Evolutionary conservation across 2,888 invertebrate genomes (phyloP), one percentile per base, ranked within the genome.

Genomic region (Nemotelus nigrinus): DNA sequence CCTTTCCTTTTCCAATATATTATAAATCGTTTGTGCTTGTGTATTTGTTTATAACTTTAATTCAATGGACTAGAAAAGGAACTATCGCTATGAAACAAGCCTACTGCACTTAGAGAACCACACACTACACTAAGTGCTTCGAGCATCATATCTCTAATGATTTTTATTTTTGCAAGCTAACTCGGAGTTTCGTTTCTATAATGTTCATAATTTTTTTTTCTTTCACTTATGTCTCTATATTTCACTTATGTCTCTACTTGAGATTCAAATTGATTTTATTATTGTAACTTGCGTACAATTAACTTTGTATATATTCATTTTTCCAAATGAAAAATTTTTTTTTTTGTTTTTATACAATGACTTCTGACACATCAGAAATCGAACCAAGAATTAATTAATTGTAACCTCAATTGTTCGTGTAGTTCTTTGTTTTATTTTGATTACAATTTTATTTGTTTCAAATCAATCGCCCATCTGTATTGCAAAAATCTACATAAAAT

Each of bases 121-220:
- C 68, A 68, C 74, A 74, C 74, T 74, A 74, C 72, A 57, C 6
- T 72, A 57, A 41, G 60, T 74, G 63, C 58, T 50, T 41, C 47
- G 74, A 74, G 48, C 63, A 74, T 60, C 63, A 74, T 50, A 60
- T 39, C 41, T 57, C 45, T 41, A 39, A 48, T 74, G 10, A 44
- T 72, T 44, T 55, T 4, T 70, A 41, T 7, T 64, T 55, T 78
- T 78, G 78, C 78, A 78, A 78, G 78, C 78, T 76, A 71, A 78
- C 63, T 76, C 76, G 78, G 78, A 78, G 78, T 76, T 72, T 76
- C 48, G 65, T 65, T 67, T 71, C 25, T 48, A 72, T 57, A 67
- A 50, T 41, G 39, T 41, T 60, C 47, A 63, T 60, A 10, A 47
- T 57, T 78, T n/a, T 53, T n/a, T 25, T 25, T 25, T 25, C 25